Base-by-base conservation (phyloP, 2,113 vertebrate species). In the Amia ocellicauda region DNA sequence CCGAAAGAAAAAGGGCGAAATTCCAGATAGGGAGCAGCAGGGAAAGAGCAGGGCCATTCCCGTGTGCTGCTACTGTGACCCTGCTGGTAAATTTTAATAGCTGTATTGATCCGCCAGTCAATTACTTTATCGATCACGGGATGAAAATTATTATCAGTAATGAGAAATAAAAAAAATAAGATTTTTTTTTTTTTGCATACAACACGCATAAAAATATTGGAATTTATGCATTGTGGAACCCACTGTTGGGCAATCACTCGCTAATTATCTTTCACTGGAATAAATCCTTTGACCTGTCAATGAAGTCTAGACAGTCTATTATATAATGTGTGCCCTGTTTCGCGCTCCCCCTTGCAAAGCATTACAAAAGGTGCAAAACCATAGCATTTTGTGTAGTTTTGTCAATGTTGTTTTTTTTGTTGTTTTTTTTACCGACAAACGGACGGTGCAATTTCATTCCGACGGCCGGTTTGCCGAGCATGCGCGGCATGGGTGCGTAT, bases 51-150 rank as follows among this genome's bases (percentile, higher is more conserved):
- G 59, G 68, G 66, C 54, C 63, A 52, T 53, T 28, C 43, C 41
- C 57, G 61, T 64, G 70, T 23, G 56, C 55, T 43, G 45, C 56
- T 56, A 28, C 42, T 26, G 67, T 58, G 59, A 58, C 40, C 11
- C 31, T 26, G 41, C 68, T 73, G 71, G 71, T 78, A 74, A 79
- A 82, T 68, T 67, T 79, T 69, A 78, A 71, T 66, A 74, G 69
- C 74, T 62, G 57, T 68, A 78, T 78, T 19, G 74, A 83, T 74
- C 76, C 76, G 47, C 52, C 65, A 78, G 70, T 79, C 78, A 82
- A 79, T 80, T 82, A 70, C 59, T 26, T 20, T 76, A 81, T 84
- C 64, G 82, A 84, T 81, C 64, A 71, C 27, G 55, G 59, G 69
- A 62, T 81, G 66, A 77, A 68, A 83, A 75, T 79, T 71, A 78